Conservation (phyloP, 2,113 vertebrate genomes). For the Clarias macrocephalus region DNA sequence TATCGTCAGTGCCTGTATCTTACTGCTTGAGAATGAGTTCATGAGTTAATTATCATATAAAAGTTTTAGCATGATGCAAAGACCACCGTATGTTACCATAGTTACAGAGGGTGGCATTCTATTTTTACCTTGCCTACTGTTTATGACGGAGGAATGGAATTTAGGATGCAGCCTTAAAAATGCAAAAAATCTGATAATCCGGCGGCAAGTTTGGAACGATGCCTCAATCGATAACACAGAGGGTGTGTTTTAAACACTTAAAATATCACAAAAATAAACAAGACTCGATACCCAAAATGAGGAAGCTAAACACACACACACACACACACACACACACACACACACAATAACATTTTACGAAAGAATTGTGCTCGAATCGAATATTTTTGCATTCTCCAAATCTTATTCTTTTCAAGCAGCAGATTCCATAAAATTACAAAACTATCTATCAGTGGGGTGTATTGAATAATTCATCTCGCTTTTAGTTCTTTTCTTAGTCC, state of each 20-base stretch:
- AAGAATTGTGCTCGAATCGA: slow-evolving; percentile 65
- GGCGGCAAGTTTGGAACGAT: neutral
- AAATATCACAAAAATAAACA: neutral
- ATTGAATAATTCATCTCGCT: slow-evolving; percentile 72
- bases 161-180: neutral
- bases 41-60: neutral
- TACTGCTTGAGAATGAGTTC: neutral
- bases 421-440: slow-evolving; percentile 74
- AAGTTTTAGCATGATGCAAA: neutral
- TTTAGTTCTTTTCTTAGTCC: slow-evolving; percentile 69
- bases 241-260: neutral
- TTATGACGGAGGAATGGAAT: neutral
- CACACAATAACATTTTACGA: slow-evolving; percentile 31
- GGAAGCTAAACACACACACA: neutral
- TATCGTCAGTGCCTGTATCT: neutral
- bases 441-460: slow-evolving; percentile 76
- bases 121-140: neutral
- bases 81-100: neutral
- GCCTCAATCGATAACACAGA: neutral
- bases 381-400: slow-evolving; percentile 66
- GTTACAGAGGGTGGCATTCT: neutral
- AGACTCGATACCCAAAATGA: neutral
- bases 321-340: neutral
- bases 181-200: neutral
- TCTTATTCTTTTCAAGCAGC: slow-evolving; percentile 64